Evolutionary conservation across 92 coral and sea anemone genomes (phyloP).

Genomic region (Zoanthus gigantus): DNA sequence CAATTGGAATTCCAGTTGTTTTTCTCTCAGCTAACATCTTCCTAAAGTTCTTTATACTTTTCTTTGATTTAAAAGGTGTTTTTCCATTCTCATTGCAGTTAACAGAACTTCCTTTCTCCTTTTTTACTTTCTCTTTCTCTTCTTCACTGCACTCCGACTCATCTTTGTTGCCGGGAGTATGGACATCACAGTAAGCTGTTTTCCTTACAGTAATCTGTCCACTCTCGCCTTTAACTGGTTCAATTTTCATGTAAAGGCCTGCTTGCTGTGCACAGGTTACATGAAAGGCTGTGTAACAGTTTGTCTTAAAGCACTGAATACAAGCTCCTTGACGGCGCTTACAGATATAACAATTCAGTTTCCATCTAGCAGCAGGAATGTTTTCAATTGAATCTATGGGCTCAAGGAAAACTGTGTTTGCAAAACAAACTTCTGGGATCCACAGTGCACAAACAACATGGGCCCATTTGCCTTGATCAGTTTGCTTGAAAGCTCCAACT

Average conservation of each 20-base stretch:
- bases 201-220: slow-evolving; percentile 96
- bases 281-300: slow-evolving; percentile 99
- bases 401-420: slow-evolving; percentile 98
- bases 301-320: slow-evolving; percentile 98
- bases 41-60: slow-evolving; percentile 88
- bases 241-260: slow-evolving; percentile 98
- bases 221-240: slow-evolving; percentile 88
- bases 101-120: slow-evolving; percentile 67
- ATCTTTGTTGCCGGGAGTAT: slow-evolving; percentile 76
- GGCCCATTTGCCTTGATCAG: slow-evolving; percentile 98
- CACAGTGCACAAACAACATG: slow-evolving; percentile 99
- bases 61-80: slow-evolving; percentile 73
- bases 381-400: slow-evolving; percentile 98
- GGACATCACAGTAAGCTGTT: slow-evolving; percentile 97
- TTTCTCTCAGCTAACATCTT: slow-evolving; percentile 96
- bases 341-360: slow-evolving; percentile 94
- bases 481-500: slow-evolving; percentile 99
- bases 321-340: slow-evolving; percentile 98
- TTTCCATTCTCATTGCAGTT: slow-evolving; percentile 75
- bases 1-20: slow-evolving; percentile 95
- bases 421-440: slow-evolving; percentile 99
- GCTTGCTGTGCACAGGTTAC: slow-evolving; percentile 99
- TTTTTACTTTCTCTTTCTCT: slow-evolving; percentile 84
- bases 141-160: slow-evolving; percentile 76
- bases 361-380: slow-evolving; percentile 98